Base-by-base conservation (phyloP, 2,797 vertebrate genomes). In the Channa striata region DNA sequence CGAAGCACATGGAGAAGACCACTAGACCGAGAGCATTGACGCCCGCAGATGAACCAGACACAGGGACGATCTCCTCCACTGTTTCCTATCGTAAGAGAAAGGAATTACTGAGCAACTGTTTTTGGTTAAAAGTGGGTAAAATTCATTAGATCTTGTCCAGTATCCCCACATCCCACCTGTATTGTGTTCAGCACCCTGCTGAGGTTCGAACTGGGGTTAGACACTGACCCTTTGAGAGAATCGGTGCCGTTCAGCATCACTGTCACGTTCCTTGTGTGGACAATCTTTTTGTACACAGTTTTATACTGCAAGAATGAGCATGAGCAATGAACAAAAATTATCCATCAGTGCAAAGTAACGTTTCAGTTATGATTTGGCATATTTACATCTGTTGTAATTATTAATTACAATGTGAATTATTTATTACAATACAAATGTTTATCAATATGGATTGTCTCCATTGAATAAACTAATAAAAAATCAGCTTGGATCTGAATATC, bases 1-100 rank as follows among this genome's bases (percentile, higher is more conserved):
- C 97, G 0, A 99, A 97, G 91, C 95, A 96, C 92, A 98, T 95
- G 78, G 97, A 98, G 91, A 99, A 99, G 70, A 97, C 96, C 82
- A 99, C 97, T 59, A 99, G 92, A 33, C 98, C 97, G 82, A 99
- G 89, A 3, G 97, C 97, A 1, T 99, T 99, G 64, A 98, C 96
- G 58, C 97, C 97, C 42, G 85, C 93, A 47, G 96, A 96, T 13
- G 96, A 96, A 59, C 97, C 95, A 0, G 97, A 90, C 68, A 95
- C 80, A 5, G 97, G 97, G 58, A 99, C 90, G 0, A 90, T 92
- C 88, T 98, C 97, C 87, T 97, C 97, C 72, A 95, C 89, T 9
- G 91, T 95, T 90, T 97, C 95, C 87, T 97, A 92, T 16, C 0
- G 13, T 5, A 20, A 11, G 9, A 40, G 49, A 47, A 60, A 20